A percentile compares a stretch with the other conserved stretches of the same genome.
Evolutionary conservation across 2,797 vertebrate species (phyloP).

Genomic region (Amphiprion clarkii): DNA sequence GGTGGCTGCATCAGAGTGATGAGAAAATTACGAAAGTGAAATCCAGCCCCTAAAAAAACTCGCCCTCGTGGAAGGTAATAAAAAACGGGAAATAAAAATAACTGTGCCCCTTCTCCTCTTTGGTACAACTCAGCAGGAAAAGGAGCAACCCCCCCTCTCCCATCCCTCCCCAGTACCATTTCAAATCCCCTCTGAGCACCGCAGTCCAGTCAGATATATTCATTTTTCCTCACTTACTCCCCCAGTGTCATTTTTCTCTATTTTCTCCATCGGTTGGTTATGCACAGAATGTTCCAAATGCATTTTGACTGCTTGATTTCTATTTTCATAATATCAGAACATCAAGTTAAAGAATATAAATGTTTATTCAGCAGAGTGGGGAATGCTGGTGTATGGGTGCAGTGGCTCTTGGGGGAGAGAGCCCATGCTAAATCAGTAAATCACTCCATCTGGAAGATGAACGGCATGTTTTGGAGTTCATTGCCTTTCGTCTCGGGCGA

Average conservation of each 20-base stretch:
- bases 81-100: conserved; percentile 76
- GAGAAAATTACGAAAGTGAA: conserved; percentile 85
- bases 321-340: conserved; percentile 81
- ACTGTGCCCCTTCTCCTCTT: conserved; percentile 64
- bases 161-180: conserved; percentile 64
- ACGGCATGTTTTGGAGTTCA: conserved; percentile 83
- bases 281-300: conserved; percentile 75
- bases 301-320: conserved; percentile 79
- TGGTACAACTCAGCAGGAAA: conserved; percentile 76
- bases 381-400: conserved; percentile 54
- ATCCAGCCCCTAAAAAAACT: conserved; percentile 74
- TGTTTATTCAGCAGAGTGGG: conserved; percentile 80
- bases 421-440: conserved; percentile 80
- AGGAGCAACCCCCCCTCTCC: conserved; percentile 44
- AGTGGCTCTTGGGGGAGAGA: conserved; percentile 69
- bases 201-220: conserved; percentile 75
- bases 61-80: conserved; percentile 66
- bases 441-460: conserved; percentile 84
- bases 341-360: conserved; percentile 83
- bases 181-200: conserved; percentile 76
- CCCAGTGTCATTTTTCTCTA: conserved; percentile 80
- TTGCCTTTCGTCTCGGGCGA: conserved; percentile 82
- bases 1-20: conserved; percentile 83
- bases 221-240: conserved; percentile 74
- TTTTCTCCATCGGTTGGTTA: conserved; percentile 76